Percentiles rank a stretch among this genome's conserved stretches.
phyloP scores from a whole-genome alignment of 1,140 invertebrate species.

The Zaprionus capensis region DNA sequence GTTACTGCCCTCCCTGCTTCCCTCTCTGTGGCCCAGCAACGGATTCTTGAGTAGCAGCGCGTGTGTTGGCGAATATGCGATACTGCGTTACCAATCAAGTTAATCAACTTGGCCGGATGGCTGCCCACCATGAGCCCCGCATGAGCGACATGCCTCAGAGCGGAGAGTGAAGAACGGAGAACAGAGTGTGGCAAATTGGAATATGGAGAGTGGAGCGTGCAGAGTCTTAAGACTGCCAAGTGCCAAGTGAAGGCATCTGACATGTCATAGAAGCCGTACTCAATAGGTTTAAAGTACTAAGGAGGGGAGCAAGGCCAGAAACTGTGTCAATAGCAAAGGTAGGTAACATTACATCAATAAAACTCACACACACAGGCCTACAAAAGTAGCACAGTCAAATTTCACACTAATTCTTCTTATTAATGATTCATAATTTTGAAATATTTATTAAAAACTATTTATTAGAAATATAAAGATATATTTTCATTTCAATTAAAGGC shows the following conservation, averaged over 20 bases:
- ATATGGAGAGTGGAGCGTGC: neutral
- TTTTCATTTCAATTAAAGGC: conserved; percentile 2
- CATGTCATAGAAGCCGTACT: conserved; percentile 48
- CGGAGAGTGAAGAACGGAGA: neutral
- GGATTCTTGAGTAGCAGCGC: conserved; percentile 58
- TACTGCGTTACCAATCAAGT: conserved; percentile 82
- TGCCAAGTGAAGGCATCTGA: conserved; percentile 40
- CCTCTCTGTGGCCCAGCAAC: neutral
- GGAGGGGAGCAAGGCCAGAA: conserved; percentile 60
- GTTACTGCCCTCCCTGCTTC: neutral
- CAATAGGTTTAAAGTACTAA: conserved; percentile 39
- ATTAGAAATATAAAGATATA: neutral
- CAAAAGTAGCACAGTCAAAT: conserved; percentile 6
- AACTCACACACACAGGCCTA: conserved; percentile 51
- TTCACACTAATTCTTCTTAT: no score
- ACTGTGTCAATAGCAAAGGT: conserved; percentile 75
- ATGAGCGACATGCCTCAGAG: conserved; percentile 62
- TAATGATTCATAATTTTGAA: no score
- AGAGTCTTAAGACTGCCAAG: conserved; percentile 12
- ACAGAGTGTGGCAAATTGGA: no score
- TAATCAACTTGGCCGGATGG: conserved; percentile 80
- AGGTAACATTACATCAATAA: conserved; percentile 68
- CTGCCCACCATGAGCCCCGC: conserved; percentile 63
- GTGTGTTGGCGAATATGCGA: conserved; percentile 76
- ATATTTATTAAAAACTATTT: neutral